phyloP scores from a whole-genome alignment of 2,888 invertebrate species.

The Cremastinae sp. region DNA sequence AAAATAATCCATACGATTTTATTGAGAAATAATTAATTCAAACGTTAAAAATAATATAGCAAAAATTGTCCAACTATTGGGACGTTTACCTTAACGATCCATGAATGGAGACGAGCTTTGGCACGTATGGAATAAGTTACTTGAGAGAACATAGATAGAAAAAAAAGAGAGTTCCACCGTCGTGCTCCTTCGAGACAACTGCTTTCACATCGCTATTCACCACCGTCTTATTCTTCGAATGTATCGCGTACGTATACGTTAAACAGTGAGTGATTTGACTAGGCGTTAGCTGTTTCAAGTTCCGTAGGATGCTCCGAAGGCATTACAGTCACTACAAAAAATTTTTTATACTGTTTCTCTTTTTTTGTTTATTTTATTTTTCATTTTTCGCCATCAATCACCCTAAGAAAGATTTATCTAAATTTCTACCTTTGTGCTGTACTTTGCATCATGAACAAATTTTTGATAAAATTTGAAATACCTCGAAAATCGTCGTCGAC shows the following conservation, averaged over 20 bases:
- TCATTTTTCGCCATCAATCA: no score
- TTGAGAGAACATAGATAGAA: constrained; percentile 43
- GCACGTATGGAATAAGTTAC: constrained; percentile 19
- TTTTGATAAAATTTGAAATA: no score
- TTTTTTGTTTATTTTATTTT: background rate
- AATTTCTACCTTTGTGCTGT: no score
- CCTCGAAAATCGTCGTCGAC: no score
- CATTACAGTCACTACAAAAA: background rate
- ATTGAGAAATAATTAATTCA: no score
- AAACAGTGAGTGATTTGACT: constrained; percentile 2
- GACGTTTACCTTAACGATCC: background rate
- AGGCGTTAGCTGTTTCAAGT: constrained; percentile 11
- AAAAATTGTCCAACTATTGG: no score
- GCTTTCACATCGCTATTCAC: constrained; percentile 78
- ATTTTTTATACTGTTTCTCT: background rate
- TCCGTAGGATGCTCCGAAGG: background rate
- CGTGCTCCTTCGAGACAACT: constrained; percentile 63
- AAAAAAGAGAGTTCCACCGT: constrained; percentile 67
- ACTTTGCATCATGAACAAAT: no score
- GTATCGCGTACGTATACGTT: background rate
- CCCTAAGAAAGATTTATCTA: no score
- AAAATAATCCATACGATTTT: no score
- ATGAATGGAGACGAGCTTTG: constrained; percentile 28
- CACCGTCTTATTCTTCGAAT: constrained; percentile 54
- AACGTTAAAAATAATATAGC: no score